phyloP scores from a whole-genome alignment of 2,888 invertebrate genomes.

The Lithophane semibrunnea region DNA sequence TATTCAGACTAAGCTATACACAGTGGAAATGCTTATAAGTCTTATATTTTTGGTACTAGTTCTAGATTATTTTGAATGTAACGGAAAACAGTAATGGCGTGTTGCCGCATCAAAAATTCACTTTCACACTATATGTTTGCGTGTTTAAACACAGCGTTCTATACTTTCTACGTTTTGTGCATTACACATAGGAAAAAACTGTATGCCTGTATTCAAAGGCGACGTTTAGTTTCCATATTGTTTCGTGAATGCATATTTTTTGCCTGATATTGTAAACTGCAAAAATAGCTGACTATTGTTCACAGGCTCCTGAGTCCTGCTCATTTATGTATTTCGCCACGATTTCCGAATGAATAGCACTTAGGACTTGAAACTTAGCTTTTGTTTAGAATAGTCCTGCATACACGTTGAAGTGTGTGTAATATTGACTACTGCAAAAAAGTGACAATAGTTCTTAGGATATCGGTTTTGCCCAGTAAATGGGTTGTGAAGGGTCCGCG shows the following conservation, averaged over 20 bases:
- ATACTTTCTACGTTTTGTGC: conserved; percentile 63
- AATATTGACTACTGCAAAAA: not conserved
- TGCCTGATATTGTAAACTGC: not conserved
- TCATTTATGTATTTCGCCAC: not conserved
- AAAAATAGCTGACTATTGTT: not conserved
- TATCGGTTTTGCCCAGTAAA: not conserved
- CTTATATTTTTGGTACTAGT: not conserved
- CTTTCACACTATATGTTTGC: conserved; percentile 63
- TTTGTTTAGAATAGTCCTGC: not conserved
- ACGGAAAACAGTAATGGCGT: conserved; percentile 59
- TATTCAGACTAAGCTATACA: not conserved
- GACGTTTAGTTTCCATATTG: conserved; percentile 37
- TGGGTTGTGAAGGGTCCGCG: not conserved
- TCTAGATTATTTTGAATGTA: conserved; percentile 45
- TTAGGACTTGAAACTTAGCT: no score
- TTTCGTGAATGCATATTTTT: conserved; percentile 2
- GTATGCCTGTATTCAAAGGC: conserved; percentile 26
- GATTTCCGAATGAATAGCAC: not conserved
- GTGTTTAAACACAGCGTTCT: conserved; percentile 50
- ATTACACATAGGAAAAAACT: conserved; percentile 30
- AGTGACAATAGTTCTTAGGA: not conserved
- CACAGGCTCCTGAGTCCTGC: not conserved
- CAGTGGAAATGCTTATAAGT: not conserved
- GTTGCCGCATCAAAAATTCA: conserved; percentile 61
- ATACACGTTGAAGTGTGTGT: not conserved